These are phyloP conservation scores for Haplochromis burtoni DNA, from an alignment of 2,113 vertebrate species.

Conservation along the genomic window DNA sequence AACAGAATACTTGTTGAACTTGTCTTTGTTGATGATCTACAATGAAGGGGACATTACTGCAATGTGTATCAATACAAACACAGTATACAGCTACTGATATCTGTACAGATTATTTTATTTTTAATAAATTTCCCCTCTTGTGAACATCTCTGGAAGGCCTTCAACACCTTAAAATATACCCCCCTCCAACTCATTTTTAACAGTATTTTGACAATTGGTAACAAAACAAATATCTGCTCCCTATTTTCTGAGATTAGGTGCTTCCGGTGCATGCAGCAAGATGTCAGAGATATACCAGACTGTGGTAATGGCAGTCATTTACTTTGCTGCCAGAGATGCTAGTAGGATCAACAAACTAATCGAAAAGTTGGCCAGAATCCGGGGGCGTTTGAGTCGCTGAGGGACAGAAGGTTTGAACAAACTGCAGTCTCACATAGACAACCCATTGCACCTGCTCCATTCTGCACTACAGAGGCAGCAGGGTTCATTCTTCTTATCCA, in stretches of 20 bases:
- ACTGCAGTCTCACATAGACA: background rate
- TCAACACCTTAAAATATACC: background rate
- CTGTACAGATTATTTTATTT: background rate
- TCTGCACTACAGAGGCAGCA: background rate
- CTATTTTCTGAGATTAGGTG: background rate
- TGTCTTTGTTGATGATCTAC: background rate
- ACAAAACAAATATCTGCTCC: background rate
- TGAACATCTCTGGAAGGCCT: background rate
- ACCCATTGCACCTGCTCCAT: background rate
- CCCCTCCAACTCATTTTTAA: background rate
- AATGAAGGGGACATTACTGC: background rate
- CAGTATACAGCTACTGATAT: background rate
- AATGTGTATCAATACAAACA: background rate
- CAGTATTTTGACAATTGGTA: background rate
- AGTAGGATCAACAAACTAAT: background rate
- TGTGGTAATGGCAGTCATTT: background rate
- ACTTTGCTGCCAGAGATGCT: background rate
- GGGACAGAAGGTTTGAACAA: background rate
- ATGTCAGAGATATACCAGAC: background rate
- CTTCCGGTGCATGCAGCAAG: background rate
- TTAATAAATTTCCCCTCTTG: background rate
- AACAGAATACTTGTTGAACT: constrained; percentile 4
- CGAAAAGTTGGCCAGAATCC: background rate
- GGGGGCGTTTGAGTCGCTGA: background rate
- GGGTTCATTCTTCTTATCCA: background rate